These are phyloP conservation scores for Latrodectus hesperus DNA, from an alignment of 2,888 invertebrate species.

Conservation along the genomic window DNA sequence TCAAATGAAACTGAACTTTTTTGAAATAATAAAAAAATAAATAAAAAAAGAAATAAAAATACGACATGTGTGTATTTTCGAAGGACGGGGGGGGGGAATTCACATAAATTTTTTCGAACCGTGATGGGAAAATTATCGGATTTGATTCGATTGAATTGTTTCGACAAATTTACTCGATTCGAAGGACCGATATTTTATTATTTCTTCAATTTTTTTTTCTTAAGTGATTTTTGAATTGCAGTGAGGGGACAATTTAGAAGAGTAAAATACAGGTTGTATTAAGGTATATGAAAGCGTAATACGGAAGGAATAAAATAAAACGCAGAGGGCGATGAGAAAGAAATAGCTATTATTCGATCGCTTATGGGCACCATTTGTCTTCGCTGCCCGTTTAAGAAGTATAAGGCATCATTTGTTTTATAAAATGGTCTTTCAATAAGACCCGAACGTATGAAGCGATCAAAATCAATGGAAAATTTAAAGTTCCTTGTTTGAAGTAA, in stretches of 20 bases:
- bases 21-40: constrained; percentile 19
- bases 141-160: constrained; percentile 63
- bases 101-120: constrained; percentile 47
- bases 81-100: background rate
- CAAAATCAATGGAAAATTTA: too few relatives aligned
- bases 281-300: constrained; percentile 34
- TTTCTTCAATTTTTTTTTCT: constrained; percentile 13
- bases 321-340: background rate
- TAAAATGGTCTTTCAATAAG: background rate
- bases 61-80: constrained; percentile 28
- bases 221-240: constrained; percentile 63
- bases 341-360: background rate
- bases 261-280: constrained; percentile 45
- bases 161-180: constrained; percentile 57
- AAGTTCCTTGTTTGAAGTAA: too few relatives aligned
- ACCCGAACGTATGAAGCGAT: background rate
- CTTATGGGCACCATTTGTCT: background rate
- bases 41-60: too few relatives aligned
- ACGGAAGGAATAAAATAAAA: background rate
- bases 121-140: constrained; percentile 67
- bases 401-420: background rate
- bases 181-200: constrained; percentile 27
- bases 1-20: constrained; percentile 50
- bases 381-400: background rate
- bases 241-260: constrained; percentile 52